A percentile compares a stretch with the other conserved stretches of the same genome.
phyloP scores from a whole-genome alignment of 2,797 vertebrate genomes.

The Luscinia luscinia region DNA sequence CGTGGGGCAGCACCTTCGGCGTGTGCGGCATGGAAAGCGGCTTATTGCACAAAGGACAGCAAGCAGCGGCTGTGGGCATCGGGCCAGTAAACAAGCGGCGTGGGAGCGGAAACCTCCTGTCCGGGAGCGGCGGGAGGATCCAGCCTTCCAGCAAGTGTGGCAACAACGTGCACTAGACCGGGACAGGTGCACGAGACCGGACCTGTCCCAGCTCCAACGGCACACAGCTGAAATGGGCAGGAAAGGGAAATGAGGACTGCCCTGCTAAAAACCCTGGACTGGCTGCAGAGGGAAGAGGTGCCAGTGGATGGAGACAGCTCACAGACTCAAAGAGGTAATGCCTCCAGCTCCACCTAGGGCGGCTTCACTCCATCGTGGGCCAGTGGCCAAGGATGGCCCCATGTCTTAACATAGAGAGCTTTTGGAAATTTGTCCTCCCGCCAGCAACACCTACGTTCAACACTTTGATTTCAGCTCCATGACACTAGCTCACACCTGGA shows the following conservation, averaged over 20 bases:
- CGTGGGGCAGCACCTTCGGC: neutral
- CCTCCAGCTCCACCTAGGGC: accelerated
- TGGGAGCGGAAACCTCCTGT: neutral
- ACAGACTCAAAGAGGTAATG: neutral
- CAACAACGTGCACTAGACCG: neutral
- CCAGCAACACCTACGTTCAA: accelerated
- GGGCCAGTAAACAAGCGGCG: neutral
- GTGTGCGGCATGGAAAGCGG: neutral
- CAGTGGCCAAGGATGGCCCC: neutral
- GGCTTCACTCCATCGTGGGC: accelerated
- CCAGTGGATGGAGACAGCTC: neutral
- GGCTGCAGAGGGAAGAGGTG: neutral
- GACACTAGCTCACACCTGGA: accelerated
- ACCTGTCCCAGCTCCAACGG: neutral
- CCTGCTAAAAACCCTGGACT: neutral
- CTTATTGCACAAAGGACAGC: neutral
- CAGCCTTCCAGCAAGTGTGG: neutral
- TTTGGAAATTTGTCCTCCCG: neutral
- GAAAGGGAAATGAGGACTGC: neutral
- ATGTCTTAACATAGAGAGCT: neutral
- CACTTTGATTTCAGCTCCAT: accelerated
- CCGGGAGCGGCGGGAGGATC: neutral
- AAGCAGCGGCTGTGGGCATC: neutral
- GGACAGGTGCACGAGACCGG: neutral
- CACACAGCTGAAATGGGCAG: neutral